These are phyloP conservation scores for Oreochromis spilurus DNA, from an alignment of 2,113 vertebrate species.

Conservation along the genomic window DNA sequence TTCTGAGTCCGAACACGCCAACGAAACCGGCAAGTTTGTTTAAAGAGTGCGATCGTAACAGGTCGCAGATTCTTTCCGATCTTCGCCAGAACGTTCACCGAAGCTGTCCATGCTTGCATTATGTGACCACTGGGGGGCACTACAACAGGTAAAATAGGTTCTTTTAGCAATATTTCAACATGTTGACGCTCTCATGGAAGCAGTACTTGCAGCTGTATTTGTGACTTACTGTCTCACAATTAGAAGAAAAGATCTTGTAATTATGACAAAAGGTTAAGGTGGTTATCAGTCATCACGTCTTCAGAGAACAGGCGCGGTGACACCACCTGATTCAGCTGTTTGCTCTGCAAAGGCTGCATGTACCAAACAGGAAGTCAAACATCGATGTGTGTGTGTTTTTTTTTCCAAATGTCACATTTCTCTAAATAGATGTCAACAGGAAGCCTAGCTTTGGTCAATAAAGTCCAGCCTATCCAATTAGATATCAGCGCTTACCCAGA, in stretches of 20 bases:
- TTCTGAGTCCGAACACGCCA: neutral
- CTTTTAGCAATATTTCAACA: neutral
- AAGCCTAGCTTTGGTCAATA: neutral
- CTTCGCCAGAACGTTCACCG: neutral
- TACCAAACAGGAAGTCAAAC: neutral
- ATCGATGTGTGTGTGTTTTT: neutral
- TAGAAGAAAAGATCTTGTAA: neutral
- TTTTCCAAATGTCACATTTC: neutral
- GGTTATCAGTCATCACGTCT: neutral
- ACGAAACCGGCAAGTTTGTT: neutral
- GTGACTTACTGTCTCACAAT: neutral
- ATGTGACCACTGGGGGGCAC: neutral
- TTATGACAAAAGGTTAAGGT: neutral
- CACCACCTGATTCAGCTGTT: neutral
- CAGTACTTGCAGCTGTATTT: neutral
- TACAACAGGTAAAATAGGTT: neutral
- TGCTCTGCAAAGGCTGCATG: neutral
- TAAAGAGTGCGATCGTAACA: neutral
- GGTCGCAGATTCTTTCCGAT: neutral
- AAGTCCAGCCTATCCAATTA: neutral
- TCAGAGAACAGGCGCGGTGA: neutral
- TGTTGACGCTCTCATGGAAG: neutral
- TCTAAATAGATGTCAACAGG: neutral
- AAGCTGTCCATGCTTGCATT: neutral
- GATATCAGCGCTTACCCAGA: neutral